Evolutionary conservation across 2,797 vertebrate genomes (phyloP), one percentile per base, ranked within the genome.

Genomic region (Notamacropus eugenii): DNA sequence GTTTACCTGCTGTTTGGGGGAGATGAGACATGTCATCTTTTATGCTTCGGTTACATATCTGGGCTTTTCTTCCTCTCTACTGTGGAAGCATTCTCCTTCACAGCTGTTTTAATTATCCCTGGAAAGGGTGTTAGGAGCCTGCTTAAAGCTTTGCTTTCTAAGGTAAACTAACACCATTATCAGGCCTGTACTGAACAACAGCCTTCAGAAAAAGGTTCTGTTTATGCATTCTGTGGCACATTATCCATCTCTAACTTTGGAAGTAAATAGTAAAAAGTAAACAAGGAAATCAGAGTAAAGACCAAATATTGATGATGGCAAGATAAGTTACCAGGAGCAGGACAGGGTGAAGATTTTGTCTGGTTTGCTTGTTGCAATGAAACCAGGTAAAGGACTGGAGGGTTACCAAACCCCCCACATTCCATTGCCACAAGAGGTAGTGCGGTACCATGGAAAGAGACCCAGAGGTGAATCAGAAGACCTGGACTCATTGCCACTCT

Each of bases 81-180:
- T 59, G 90, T 52, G 52, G 52, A 52, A 52, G 52, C 52, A 52
- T 52, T 8, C 52, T 52, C 52, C 6, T 97, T 90, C 92, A 62
- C 62, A 93, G 58, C 90, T 93, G 90, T 52, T 92, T 95, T 97
- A 92, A 96, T 96, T 96, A 97, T 96, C 97, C 87, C 96, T 92
- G 91, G n/a, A 55, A 95, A 95, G 40, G 28, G 40, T 92, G 92
- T 94, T 67, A 67, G 91, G 74, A 0, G 0, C 90, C 93, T 62
- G 55, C 6, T 92, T 93, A 94, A 91, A 95, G 94, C 0, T 67
- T 98, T 92, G 92, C 93, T 97, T 97, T 96, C 96, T 95, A 95
- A 98, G 96, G 97, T 96, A 97, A 97, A 97, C 67, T 91, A 90
- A 28, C 58, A 59, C 94, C 94, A 62, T 97, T 96, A 96, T 93